Base-by-base conservation (phyloP, 2,113 vertebrate species). In the Brachyhypopomus gauderio region DNA sequence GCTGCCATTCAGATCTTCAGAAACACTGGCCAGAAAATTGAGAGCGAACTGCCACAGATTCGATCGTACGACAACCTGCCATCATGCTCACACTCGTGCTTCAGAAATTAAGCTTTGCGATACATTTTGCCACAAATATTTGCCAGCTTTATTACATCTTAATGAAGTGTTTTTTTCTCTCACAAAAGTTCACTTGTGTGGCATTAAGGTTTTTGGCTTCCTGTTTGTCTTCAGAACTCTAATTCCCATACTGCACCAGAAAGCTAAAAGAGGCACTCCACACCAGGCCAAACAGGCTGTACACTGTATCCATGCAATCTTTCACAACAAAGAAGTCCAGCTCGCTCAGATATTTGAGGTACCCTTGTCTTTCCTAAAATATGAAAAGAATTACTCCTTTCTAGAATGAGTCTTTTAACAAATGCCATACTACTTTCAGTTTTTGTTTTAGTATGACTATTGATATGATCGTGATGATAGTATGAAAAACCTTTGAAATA, bases 341-440 rank as follows among this genome's bases (percentile, higher is more conserved):
- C 94, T 99, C 89, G 97, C 97, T 74, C 98, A 99, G 91, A 99
- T 99, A 76, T 99, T 99, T 91, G 97, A 99, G 95, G 98, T 98
- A 94, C 38, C 36, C 3, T 2, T 8, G 3, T 56, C 14, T 36
- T 27, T 48, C 25, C 20, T 7, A 22, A 20, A 59, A 3, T 7
- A 22, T 4, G 1, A 60, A 36, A 6, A 20, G 5, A 73, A 25
- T 30, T 0, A 63, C 19, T 60, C 20, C 34, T 59, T 19, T 72
- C 20, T 38, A 23, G 36, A 56, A 36, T 22, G 5, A 23, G 5
- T 2, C 9, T 60, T 8, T 23, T 8, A 60, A 27, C 5, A 25
- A 12, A 41, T 41, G 5, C 41, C 60, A 27, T 27, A 34, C 7
- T 60, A 38, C 4, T 6, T 25, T 5, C 38, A 27, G 3, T 25